phyloP scores from a whole-genome alignment of 2,888 invertebrate genomes.

The Pherbina coryleti region DNA sequence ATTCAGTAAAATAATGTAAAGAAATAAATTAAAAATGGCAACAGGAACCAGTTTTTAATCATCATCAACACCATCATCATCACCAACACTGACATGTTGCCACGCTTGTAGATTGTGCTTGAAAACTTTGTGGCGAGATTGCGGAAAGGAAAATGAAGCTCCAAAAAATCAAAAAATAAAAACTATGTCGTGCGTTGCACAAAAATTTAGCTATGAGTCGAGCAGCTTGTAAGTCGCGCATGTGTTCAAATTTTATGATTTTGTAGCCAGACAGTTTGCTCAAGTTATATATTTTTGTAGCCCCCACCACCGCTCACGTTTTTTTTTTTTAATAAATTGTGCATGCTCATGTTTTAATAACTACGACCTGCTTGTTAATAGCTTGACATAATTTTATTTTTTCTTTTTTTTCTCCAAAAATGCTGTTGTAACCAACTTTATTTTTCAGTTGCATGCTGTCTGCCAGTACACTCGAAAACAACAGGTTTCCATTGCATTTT shows the following conservation, averaged over 20 bases:
- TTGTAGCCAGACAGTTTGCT: too few species aligned
- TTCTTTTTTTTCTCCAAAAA: neutral
- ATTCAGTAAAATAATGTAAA: neutral
- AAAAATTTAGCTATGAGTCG: neutral
- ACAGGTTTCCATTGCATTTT: slow-evolving; percentile 21
- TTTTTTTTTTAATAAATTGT: neutral
- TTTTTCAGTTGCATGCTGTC: too few species aligned
- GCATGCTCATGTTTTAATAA: neutral
- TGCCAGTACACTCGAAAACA: neutral
- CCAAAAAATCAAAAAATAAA: neutral
- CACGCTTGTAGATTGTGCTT: neutral
- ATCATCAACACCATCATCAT: too few species aligned
- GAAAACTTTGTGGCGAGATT: slow-evolving; percentile 5
- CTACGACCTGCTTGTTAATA: neutral
- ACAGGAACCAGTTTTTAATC: neutral
- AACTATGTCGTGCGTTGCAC: slow-evolving; percentile 21
- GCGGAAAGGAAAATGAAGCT: slow-evolving; percentile 14
- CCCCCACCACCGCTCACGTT: too few species aligned
- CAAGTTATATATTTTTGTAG: too few species aligned
- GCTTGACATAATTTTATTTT: neutral
- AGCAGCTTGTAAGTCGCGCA: neutral
- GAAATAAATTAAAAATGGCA: neutral
- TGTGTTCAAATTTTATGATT: too few species aligned
- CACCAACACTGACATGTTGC: neutral
- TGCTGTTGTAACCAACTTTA: neutral